Conservation (phyloP, 2,797 vertebrate genomes). For the Psittacula derbiana region DNA sequence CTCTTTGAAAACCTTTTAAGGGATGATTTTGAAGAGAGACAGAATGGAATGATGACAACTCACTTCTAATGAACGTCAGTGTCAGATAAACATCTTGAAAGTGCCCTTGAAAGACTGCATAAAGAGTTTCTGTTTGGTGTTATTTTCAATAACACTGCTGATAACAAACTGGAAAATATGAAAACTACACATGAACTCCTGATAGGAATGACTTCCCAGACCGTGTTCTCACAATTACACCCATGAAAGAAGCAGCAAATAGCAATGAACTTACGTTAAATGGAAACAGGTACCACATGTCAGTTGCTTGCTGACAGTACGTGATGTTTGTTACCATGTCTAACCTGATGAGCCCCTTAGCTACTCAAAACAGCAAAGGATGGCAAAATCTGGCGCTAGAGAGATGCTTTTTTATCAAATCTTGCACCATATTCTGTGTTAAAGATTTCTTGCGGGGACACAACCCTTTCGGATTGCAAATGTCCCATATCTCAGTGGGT, state of each 20-base stretch:
- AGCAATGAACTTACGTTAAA: neutral
- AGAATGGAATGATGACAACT: neutral
- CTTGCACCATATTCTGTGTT: neutral
- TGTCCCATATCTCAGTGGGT: neutral
- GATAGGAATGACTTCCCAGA: neutral
- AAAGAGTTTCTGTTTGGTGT: neutral
- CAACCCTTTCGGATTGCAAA: neutral
- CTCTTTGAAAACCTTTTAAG: conserved; percentile 6
- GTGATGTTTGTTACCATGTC: neutral
- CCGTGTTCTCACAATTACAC: rapidly evolving
- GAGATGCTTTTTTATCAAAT: neutral
- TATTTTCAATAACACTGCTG: neutral
- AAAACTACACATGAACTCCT: neutral
- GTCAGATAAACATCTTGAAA: conserved; percentile 1
- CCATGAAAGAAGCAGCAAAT: neutral
- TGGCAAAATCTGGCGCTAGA: neutral
- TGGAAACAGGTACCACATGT: neutral
- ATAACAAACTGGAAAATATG: neutral
- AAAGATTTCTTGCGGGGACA: neutral
- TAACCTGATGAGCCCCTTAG: neutral
- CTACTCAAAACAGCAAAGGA: neutral
- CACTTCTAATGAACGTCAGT: neutral
- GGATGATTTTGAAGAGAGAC: neutral
- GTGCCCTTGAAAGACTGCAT: neutral
- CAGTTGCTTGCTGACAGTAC: neutral